Evolutionary conservation across 2,888 invertebrate species (phyloP).

Genomic region (Resseliella maxima): DNA sequence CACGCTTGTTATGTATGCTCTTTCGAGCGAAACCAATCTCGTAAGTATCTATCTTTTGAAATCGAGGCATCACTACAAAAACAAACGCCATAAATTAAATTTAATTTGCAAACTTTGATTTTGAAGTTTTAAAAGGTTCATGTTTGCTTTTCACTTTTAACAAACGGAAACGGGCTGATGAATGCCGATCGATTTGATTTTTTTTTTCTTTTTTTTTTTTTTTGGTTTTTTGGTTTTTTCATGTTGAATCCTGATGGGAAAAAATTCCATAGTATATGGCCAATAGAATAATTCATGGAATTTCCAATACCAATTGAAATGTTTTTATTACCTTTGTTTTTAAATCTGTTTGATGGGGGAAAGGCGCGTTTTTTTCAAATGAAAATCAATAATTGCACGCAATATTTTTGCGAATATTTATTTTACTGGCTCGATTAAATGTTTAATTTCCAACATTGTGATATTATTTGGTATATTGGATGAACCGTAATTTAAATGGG

Average conservation of each 20-base stretch:
- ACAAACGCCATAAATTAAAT: neutral
- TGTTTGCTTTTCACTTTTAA: neutral
- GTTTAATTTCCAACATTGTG: neutral
- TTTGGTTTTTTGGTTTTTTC: neutral
- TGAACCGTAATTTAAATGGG: neutral
- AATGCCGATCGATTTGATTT: too few relatives aligned
- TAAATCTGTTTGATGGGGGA: too few relatives aligned
- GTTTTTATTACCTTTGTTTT: too few relatives aligned
- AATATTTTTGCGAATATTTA: too few relatives aligned
- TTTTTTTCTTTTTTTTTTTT: too few relatives aligned
- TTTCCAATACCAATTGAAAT: too few relatives aligned
- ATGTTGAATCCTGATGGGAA: too few relatives aligned
- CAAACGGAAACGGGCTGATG: neutral
- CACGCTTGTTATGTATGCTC: neutral
- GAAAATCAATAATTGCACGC: too few relatives aligned
- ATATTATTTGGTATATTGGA: neutral
- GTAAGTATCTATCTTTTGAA: too few relatives aligned
- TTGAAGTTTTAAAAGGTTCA: neutral
- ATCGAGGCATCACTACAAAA: neutral
- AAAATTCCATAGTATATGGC: neutral
- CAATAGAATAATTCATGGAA: too few relatives aligned
- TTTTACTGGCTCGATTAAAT: too few relatives aligned
- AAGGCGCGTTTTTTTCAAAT: too few relatives aligned
- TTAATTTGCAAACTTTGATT: conserved; percentile 31
- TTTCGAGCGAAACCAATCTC: neutral